These are phyloP conservation scores for Antheraea yamamai DNA, from an alignment of 2,888 invertebrate species.

Conservation along the genomic window DNA sequence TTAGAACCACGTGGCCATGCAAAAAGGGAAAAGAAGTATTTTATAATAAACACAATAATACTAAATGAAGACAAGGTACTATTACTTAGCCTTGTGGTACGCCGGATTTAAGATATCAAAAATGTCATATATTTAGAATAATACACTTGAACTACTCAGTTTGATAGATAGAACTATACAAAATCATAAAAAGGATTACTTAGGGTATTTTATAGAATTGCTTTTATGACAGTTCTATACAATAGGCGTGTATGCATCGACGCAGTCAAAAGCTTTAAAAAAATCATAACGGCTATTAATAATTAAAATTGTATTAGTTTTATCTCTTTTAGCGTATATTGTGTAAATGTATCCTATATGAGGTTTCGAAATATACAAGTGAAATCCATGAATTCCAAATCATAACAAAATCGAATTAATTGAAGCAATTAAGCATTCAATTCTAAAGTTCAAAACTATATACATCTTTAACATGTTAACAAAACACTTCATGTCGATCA, in stretches of 20 bases:
- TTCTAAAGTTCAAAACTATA: not conserved
- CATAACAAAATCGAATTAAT: not conserved
- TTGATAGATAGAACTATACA: not conserved
- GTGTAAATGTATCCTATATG: not conserved
- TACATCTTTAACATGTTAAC: conserved; percentile 1
- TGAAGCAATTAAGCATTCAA: not conserved
- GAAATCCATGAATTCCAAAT: not conserved
- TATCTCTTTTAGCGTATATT: not conserved
- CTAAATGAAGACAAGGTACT: not conserved
- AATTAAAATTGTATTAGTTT: not conserved
- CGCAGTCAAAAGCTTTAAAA: not conserved
- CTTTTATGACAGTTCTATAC: not conserved
- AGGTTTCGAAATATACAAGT: not conserved
- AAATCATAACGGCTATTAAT: not conserved
- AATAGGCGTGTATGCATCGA: not conserved
- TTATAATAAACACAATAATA: not conserved
- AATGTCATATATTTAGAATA: not conserved
- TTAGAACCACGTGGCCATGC: not conserved
- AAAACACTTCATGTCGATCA: conserved; percentile 9
- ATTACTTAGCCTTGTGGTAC: not conserved
- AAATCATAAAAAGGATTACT: not conserved
- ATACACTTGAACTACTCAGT: not conserved
- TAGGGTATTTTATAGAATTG: too few relatives aligned
- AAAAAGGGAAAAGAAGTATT: not conserved
- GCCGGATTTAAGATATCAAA: not conserved